Evolutionary conservation across 2,113 vertebrate genomes (phyloP).

Genomic region (Carollia perspicillata): DNA sequence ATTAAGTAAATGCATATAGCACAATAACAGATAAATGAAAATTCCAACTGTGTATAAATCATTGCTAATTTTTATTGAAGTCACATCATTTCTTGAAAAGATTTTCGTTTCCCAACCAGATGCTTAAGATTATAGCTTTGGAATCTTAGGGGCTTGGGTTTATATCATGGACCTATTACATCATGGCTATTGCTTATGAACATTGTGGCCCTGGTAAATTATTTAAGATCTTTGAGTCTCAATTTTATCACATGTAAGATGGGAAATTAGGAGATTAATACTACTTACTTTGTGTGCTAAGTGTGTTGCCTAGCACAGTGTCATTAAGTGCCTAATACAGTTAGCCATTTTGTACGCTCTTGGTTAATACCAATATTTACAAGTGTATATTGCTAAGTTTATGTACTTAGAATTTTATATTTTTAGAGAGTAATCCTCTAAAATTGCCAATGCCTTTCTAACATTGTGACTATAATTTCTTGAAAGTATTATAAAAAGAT

Average conservation of each 20-base stretch:
- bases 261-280: not conserved
- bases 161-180: not conserved
- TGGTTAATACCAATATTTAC: not conserved
- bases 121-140: not conserved
- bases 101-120: slow-evolving; percentile 17
- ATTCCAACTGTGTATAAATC: not conserved
- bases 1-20: not conserved
- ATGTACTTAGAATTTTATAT: not conserved
- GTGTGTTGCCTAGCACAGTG: not conserved
- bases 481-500: not conserved
- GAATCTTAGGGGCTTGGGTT: not conserved
- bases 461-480: slow-evolving; percentile 13
- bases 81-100: slow-evolving; percentile 16
- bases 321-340: not conserved
- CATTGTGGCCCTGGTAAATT: not conserved
- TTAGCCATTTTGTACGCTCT: not conserved
- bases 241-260: slow-evolving; percentile 3
- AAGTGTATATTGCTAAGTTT: not conserved
- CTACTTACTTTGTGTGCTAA: not conserved
- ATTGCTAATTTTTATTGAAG: not conserved
- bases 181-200: not conserved
- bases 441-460: not conserved
- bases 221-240: not conserved
- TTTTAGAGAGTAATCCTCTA: not conserved
- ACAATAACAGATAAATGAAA: not conserved